Evolutionary conservation across 2,888 invertebrate genomes (phyloP), one percentile per base, ranked within the genome.

Genomic region (Aleiodes testaceus): DNA sequence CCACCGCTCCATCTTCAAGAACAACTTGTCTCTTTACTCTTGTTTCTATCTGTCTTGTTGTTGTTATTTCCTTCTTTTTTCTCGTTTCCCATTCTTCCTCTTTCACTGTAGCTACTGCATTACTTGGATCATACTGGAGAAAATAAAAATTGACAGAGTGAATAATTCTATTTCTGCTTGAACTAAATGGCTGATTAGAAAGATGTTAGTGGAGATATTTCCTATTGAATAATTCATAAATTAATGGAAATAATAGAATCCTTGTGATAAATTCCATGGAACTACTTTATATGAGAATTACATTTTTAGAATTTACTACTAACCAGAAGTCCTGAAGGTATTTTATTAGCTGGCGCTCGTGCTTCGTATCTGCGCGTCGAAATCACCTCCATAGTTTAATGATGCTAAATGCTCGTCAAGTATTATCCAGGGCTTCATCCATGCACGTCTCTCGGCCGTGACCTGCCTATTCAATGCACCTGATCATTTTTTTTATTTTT

Each of bases 41-140:
- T 52, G 96, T 97, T 84, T 96, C 96, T 81, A 97, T 96, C 89
- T 96, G 96, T 78, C 95, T 92, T 72, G 95, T 96, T 77, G 96
- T 96, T 78, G 94, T 94, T 84, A 96, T 92, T 88, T 96, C 96
- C 80, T 94, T 94, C 88, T 95, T 95, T 89, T 95, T 95, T 86
- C 94, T 93, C 81, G 95, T 96, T 88, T 96, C 92, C 95, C 95
- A 95, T 93, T 96, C 96, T 90, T 97, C 96, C 92, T 95, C 95
- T 92, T 95, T 95, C 89, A 95, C 94, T 86, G 94, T 93, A 82
- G 95, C 94, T 89, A 93, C 91, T 77, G 94, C 92, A 84, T 94
- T 93, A 64, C 92, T 93, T 73, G 93, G 92, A 87, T 93, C 93
- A 75, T 92, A 92, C 92, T 93, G 89, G 63, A 88, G 90, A 78